Conservation (phyloP, 1,140 invertebrate species). For the Drosophila pandora region DNA sequence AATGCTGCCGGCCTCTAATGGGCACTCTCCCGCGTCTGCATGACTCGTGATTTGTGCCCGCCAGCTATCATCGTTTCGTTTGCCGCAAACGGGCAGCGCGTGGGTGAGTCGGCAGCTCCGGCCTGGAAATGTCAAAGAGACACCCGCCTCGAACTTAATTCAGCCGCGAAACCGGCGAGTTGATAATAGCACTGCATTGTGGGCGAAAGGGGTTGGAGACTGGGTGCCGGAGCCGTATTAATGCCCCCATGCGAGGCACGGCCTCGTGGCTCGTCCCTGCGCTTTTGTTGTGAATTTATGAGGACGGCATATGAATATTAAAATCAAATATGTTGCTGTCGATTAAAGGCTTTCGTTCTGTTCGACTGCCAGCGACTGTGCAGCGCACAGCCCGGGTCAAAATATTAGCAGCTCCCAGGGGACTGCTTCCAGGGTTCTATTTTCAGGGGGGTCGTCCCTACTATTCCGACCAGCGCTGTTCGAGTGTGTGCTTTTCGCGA, state of each 20-base stretch:
- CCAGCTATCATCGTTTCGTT: conserved; percentile 38
- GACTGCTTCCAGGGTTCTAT: not conserved
- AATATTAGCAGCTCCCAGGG: not conserved
- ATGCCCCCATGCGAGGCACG: conserved; percentile 61
- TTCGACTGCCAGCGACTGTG: conserved; percentile 28
- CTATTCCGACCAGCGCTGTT: not conserved
- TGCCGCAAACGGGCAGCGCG: conserved; percentile 21
- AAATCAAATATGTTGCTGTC: conserved; percentile 83
- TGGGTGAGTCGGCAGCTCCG: conserved; percentile 26
- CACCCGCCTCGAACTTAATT: conserved; percentile 21
- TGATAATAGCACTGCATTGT: conserved; percentile 33
- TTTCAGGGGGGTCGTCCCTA: not conserved
- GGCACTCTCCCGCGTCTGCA: conserved; percentile 5
- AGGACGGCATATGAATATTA: conserved; percentile 82
- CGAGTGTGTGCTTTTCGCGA: conserved; percentile 44
- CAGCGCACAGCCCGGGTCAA: conserved; percentile 3
- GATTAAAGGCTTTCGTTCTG: conserved; percentile 81
- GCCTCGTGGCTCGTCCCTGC: conserved; percentile 15
- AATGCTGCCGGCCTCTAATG: conserved; percentile 41
- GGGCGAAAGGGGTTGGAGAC: not conserved
- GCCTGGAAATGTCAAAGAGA: not conserved
- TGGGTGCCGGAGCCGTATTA: conserved; percentile 31
- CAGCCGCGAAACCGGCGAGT: conserved; percentile 5
- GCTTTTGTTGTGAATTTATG: conserved; percentile 71
- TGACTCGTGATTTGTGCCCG: conserved; percentile 34